phyloP scores from a whole-genome alignment of 2,113 vertebrate species.

The Capricornis sumatraensis region DNA sequence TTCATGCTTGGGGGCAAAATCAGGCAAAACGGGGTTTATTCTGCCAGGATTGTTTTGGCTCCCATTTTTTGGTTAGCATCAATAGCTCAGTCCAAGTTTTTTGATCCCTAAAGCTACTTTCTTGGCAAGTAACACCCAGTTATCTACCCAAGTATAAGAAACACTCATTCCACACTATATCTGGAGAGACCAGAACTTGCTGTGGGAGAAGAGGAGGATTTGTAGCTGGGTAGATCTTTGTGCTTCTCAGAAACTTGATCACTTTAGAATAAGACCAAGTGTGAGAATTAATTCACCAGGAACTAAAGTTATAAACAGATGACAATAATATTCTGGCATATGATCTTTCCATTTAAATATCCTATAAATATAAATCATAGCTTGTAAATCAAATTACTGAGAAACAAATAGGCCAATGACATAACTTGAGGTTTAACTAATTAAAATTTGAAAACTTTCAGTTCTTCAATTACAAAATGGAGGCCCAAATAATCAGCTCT shows the following conservation, averaged over 20 bases:
- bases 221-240: neutral
- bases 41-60: slow-evolving; percentile 12
- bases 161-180: neutral
- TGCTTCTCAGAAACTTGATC: slow-evolving; percentile 4
- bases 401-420: neutral
- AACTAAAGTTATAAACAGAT: slow-evolving; percentile 12
- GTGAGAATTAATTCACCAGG: neutral
- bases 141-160: neutral
- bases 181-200: neutral
- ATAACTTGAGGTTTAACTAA: neutral
- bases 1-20: neutral
- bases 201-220: neutral
- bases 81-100: neutral
- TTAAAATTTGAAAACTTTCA: slow-evolving; percentile 31
- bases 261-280: slow-evolving; percentile 22
- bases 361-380: neutral
- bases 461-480: neutral
- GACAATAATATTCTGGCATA: neutral
- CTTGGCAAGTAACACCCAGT: neutral
- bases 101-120: neutral
- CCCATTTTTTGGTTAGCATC: neutral
- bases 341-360: neutral
- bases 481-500: neutral
- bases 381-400: slow-evolving; percentile 31
- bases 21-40: neutral